Conservation (phyloP, 2,113 vertebrate species). For the Gallinago jamesoni region DNA sequence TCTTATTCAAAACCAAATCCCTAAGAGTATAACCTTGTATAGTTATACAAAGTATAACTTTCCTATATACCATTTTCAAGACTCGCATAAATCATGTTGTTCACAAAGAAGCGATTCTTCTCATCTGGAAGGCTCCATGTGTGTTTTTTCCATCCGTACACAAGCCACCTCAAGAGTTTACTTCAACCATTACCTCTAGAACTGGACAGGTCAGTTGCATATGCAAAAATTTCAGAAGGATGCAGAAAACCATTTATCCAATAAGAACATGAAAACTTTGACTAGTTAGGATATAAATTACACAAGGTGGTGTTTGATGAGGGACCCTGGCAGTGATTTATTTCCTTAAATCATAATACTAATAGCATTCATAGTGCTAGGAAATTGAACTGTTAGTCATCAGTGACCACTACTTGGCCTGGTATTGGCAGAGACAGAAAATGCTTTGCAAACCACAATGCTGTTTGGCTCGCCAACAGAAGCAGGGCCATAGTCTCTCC, state of each 20-base stretch:
- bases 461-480: background rate
- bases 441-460: background rate
- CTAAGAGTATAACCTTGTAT: background rate
- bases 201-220: background rate
- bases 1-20: background rate
- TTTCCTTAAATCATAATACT: background rate
- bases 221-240: background rate
- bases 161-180: background rate
- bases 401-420: background rate
- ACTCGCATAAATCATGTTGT: background rate
- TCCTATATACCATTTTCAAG: background rate
- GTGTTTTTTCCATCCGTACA: background rate
- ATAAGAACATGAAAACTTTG: background rate
- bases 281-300: background rate
- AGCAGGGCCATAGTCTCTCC: background rate
- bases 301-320: background rate
- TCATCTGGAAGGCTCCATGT: background rate
- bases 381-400: background rate
- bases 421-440: background rate
- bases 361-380: background rate
- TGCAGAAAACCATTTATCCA: background rate
- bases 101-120: background rate
- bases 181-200: background rate
- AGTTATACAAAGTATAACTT: background rate
- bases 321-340: background rate